Evolutionary conservation across 2,113 vertebrate genomes (phyloP), one percentile per base, ranked within the genome.

Genomic region (Speoplatyrhinus poulsoni): DNA sequence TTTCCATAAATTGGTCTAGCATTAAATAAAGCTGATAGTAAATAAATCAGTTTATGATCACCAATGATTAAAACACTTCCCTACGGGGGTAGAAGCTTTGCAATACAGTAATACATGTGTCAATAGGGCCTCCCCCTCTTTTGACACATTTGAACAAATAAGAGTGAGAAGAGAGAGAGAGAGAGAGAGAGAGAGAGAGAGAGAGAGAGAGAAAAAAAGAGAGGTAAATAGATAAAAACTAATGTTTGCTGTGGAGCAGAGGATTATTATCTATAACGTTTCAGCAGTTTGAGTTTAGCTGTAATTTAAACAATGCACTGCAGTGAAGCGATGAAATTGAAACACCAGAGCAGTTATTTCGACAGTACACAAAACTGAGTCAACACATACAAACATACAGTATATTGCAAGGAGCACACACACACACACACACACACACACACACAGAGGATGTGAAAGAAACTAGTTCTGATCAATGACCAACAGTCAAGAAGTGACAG

Each of bases 391-490:
- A 9, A 7, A 7, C 3, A 16, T 15, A 53, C 11, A 53, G 12
- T 13, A 52, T 52, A n/a, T 11, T 13, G 15, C 53, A 54, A 54
- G 15, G 9, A 3, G 13, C 53, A 57, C 16, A 19, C 16, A 9
- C 55, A 10, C 55, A 12, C 55, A 50, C 9, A 11, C 9, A 11
- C 49, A 50, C 33, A n/a, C 7, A 2, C 0, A n/a, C 41, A 48
- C 67, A 1, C 41, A 46, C 61, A 62, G 7, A 50, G 49, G 10
- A 11, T 50, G 3, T 50, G 9, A 50, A 50, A 50, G 11, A 11
- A 50, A 11, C 13, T 3, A 4, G 16, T 46, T 75, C 65, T 76
- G 72, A 69, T 82, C 72, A 69, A 73, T 72, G 82, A 65, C 32
- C 33, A 32, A 41, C 65, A 46, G 64, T 16, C 33, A 32, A 48